Evolutionary conservation across 1,140 invertebrate genomes (phyloP), one percentile per base, ranked within the genome.

Genomic region (Drosophila orosa): DNA sequence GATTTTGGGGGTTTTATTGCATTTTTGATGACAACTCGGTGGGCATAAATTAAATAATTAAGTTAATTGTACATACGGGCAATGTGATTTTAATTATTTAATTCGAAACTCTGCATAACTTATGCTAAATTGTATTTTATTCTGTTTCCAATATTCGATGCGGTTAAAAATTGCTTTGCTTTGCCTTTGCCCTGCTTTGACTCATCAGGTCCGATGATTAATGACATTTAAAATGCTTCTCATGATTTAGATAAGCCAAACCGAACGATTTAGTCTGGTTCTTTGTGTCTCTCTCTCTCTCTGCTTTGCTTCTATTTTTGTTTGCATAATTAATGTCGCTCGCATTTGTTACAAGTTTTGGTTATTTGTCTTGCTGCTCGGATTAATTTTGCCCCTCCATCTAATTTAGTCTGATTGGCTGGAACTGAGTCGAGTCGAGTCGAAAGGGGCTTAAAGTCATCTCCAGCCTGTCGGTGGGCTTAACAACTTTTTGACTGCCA

Each of bases 21-120:
- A 66, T 66, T 76, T 58, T 29, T 33, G 47, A 76, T 60, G 55
- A 67, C 73, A 47, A 52, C 55, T 48, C 45, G 45, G 31, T 56
- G 31, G 75, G 78, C 59, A 87, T 86, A 87, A 87, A 87, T 86
- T 86, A 86, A 86, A 87, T 86, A 86, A 86, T 86, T 79, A 87
- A 86, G 74, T 86, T 82, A 87, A 79, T 87, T 73, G 80, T 58
- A 65, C 66, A 82, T 73, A 71, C 40, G 59, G 25, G 47, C 78
- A 81, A 77, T 81, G 79, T 59, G 80, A 83, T 84, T 86, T 87
- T 78, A 86, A 84, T 83, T 87, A 86, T 86, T 86, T 86, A 82
- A 86, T 86, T 87, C 63, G 60, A 45, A 60, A 31, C 62, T 73
- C 45, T 73, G 79, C 84, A 79, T 83, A 87, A 83, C 72, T 86